Evolutionary conservation across 2,888 invertebrate genomes (phyloP), one percentile per base, ranked within the genome.

Genomic region (Merodon equestris): DNA sequence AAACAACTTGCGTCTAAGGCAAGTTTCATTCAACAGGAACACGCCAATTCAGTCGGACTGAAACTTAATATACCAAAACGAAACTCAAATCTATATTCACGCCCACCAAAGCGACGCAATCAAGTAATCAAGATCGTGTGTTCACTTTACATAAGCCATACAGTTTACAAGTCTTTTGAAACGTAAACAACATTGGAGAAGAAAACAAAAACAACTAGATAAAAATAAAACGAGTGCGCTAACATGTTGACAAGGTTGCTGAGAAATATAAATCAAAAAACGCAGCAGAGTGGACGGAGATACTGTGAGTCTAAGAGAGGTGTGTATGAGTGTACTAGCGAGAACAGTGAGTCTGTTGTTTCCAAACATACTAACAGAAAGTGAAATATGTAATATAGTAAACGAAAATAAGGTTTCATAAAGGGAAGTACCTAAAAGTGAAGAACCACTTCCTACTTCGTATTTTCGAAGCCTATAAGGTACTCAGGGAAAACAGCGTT

Each of bases 231-330:
- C n/a, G n/a, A n/a, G n/a, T n/a, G n/a, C n/a, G n/a, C n/a, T 27
- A 68, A 63, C 38, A 79, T 79, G 77, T 58, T 79, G 38, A 63
- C 44, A 19, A 64, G 73, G 63, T 9, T 79, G 15, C 73, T 79
- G 45, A 73, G 40, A 72, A 79, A 57, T 48, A 73, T 72, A 34
- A 73, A 73, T 58, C 15, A 68, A 44, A 67, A 47, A 19, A 48
- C 47, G 18, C 44, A 61, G 13, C 38, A 51, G 51, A 54, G 54
- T 4, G 63, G 36, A 51, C 42, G 15, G 36, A 67, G 57, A 42
- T 15, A 13, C 45, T 14, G 19, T 36, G 63, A 63, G 19, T 44
- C 38, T 19, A 63, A 48, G 44, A 63, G 38, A 18, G 77, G 77
- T 79, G 45, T 54, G 73, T 60, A 42, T 7, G 40, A 27, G 27